Base-by-base conservation (phyloP, 2,113 vertebrate genomes). In the Sceloporus tristichus region DNA sequence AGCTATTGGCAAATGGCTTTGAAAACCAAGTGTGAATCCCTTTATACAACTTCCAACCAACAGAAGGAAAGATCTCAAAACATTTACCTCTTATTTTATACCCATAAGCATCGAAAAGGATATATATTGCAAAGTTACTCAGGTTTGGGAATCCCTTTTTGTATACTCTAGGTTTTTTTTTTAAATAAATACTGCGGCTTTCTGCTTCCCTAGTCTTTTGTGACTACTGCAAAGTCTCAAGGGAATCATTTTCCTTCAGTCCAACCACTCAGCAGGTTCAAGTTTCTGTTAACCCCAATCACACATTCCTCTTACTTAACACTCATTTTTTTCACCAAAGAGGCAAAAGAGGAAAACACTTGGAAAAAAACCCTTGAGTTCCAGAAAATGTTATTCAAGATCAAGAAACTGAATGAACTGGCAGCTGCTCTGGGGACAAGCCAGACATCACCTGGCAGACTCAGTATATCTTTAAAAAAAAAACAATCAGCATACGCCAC, bases 361-460 rank as follows among this genome's bases (percentile, higher is more conserved):
- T 25, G 10, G 38, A 34, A 77, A 27, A 19, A 54, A 54, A 21
- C 8, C 70, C 25, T 34, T 59, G 70, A 40, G 59, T 29, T 27
- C 80, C 90, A 91, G 81, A 89, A 91, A 94, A 88, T 59, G 70
- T 79, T 78, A 86, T 79, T 93, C 82, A 86, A 92, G 93, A 77
- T 16, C 34, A 81, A 86, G 78, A 90, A n/a, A 65, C 2, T 54
- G 53, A 91, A 48, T 3, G n/a, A 96, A 95, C 94, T 94, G 93
- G 92, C 91, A 91, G 89, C 86, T 87, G 88, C 83, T 80, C 66
- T 29, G 4, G 80, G 82, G 85, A 85, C 84, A 92, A 85, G 90
- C 89, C 82, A 1, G 48, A 92, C 92, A 81, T 92, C 92, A 88
- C 88, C 94, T 94, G 85, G 79, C 92, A 86, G 38, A 54, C 79